A percentile compares a stretch with the other conserved stretches of the same genome.
phyloP scores from a whole-genome alignment of 2,797 vertebrate genomes.

The Sebastes steindachneri region DNA sequence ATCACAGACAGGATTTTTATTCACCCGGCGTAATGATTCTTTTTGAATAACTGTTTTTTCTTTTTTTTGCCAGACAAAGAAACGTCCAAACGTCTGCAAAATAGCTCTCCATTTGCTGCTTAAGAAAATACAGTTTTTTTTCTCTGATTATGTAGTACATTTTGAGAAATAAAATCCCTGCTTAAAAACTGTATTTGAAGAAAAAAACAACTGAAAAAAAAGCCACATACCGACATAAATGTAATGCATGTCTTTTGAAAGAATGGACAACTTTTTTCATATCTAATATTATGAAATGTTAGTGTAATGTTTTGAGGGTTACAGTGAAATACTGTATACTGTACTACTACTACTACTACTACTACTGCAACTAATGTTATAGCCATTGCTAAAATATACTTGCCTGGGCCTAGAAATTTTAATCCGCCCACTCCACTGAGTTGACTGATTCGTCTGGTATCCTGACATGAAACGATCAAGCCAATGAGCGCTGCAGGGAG shows the following conservation, averaged over 20 bases:
- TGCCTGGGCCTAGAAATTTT: background rate
- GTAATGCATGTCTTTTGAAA: background rate
- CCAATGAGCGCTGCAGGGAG: too few species aligned
- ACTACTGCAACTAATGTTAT: background rate
- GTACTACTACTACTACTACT: background rate
- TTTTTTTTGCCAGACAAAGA: background rate
- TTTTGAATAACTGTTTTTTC: background rate
- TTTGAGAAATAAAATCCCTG: background rate
- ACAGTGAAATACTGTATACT: background rate
- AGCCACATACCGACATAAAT: background rate
- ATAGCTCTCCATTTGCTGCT: background rate
- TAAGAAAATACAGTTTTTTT: background rate
- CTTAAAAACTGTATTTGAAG: background rate
- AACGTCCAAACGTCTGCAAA: background rate
- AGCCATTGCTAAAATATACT: background rate
- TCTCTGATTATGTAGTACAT: background rate
- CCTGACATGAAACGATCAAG: too few species aligned
- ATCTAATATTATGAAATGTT: background rate
- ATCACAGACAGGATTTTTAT: slow-evolving; percentile 10
- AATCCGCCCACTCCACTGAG: background rate
- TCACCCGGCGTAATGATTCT: background rate
- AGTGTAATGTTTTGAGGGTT: background rate
- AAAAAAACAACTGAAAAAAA: background rate
- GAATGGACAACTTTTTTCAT: background rate
- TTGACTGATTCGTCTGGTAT: background rate